Evolutionary conservation across 2,113 vertebrate genomes (phyloP).

Genomic region (Phylloscopus whistleri): DNA sequence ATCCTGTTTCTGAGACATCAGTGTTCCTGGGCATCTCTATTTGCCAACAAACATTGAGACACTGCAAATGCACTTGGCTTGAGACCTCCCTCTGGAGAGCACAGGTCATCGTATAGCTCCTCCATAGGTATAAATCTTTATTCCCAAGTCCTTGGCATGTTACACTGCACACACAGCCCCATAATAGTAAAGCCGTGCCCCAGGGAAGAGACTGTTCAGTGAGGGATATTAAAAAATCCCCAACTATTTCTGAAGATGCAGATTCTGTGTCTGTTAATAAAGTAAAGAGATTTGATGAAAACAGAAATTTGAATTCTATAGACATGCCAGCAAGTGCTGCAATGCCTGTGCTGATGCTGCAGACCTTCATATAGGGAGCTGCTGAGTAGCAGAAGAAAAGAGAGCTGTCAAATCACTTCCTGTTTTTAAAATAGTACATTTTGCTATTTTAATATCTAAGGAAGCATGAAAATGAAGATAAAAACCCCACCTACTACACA

Average conservation of each 20-base stretch:
- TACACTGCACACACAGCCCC: not conserved
- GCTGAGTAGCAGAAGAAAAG: not conserved
- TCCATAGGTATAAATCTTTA: not conserved
- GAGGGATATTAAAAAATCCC: not conserved
- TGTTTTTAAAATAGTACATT: not conserved
- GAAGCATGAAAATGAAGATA: not conserved
- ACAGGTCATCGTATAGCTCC: not conserved
- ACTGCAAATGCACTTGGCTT: conserved; percentile 30
- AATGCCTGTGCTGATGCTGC: not conserved
- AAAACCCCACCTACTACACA: not conserved
- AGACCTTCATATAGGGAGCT: not conserved
- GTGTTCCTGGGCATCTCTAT: not conserved
- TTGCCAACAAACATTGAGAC: not conserved
- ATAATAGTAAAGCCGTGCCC: not conserved
- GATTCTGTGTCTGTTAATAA: not conserved
- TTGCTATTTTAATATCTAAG: not conserved
- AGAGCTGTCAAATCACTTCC: not conserved
- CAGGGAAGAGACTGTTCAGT: not conserved
- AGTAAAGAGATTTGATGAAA: not conserved
- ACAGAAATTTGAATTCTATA: conserved; percentile 48
- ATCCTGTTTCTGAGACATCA: not conserved
- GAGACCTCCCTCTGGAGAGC: not conserved
- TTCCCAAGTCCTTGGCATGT: not conserved
- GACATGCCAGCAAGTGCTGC: not conserved
- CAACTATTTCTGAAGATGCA: not conserved